Evolutionary conservation across 2,113 vertebrate species (phyloP).

Genomic region (Sander vitreus): DNA sequence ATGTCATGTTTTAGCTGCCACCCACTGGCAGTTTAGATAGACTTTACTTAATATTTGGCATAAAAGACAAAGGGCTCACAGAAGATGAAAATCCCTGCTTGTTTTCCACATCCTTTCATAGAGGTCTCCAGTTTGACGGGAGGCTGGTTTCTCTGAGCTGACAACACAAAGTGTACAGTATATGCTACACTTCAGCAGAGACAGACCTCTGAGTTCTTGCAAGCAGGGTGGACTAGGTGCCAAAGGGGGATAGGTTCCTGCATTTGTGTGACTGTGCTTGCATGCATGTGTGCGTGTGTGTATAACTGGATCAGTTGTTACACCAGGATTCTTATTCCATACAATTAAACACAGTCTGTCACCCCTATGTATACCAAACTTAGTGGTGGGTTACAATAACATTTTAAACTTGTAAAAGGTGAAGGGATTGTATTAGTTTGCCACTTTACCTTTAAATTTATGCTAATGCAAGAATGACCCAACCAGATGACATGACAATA

Average conservation of each 20-base stretch:
- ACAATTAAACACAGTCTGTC: constrained; percentile 32
- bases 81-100: constrained; percentile 57
- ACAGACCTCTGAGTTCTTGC: constrained; percentile 38
- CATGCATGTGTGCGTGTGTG: constrained; percentile 47
- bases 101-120: constrained; percentile 55
- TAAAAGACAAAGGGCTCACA: constrained; percentile 73
- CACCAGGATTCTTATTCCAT: constrained; percentile 34
- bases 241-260: constrained; percentile 52
- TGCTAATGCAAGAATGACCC: constrained; percentile 33
- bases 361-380: constrained; percentile 43
- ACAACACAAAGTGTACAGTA: constrained; percentile 36
- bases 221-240: constrained; percentile 49
- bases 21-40: constrained; percentile 43
- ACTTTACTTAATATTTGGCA: constrained; percentile 47
- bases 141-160: constrained; percentile 47
- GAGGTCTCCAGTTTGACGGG: constrained; percentile 21
- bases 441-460: constrained; percentile 44
- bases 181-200: constrained; percentile 33
- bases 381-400: constrained; percentile 72
- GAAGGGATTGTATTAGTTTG: constrained; percentile 33
- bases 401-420: constrained; percentile 41
- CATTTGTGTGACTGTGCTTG: constrained; percentile 51
- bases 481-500: constrained; percentile 24
- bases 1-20: constrained; percentile 46
- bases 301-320: constrained; percentile 37